These are phyloP conservation scores for Scotopteryx bipunctaria DNA, from an alignment of 2,888 invertebrate species.

Conservation along the genomic window DNA sequence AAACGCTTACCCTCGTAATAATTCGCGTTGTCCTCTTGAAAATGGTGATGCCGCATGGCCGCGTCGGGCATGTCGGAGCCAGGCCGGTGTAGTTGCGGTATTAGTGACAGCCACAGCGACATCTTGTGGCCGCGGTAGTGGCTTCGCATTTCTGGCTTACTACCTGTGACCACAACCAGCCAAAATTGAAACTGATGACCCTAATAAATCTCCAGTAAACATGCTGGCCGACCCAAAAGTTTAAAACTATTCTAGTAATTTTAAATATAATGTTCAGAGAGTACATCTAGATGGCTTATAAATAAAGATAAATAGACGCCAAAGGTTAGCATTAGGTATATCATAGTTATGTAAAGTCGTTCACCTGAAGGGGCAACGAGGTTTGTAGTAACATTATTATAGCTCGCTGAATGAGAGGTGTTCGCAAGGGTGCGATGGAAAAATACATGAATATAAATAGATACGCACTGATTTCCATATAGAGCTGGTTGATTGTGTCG, in stretches of 20 bases:
- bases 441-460: slow-evolving; percentile 34
- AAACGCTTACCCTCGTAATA: slow-evolving; percentile 91
- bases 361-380: slow-evolving; percentile 23
- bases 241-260: slow-evolving; percentile 40
- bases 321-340: slow-evolving; percentile 25
- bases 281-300: slow-evolving; percentile 17
- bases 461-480: slow-evolving; percentile 89
- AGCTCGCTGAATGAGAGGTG: slow-evolving; percentile 19
- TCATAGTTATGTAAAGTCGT: slow-evolving; percentile 18
- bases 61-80: slow-evolving; percentile 89
- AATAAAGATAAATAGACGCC: slow-evolving; percentile 23
- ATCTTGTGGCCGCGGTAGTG: slow-evolving; percentile 97
- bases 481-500: slow-evolving; percentile 94
- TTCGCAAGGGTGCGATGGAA: slow-evolving; percentile 24
- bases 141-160: slow-evolving; percentile 90
- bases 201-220: slow-evolving; percentile 42
- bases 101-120: slow-evolving; percentile 95
- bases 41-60: slow-evolving; percentile 94
- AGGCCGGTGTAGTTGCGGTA: slow-evolving; percentile 94
- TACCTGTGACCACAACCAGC: slow-evolving; percentile 71
- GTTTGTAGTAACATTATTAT: slow-evolving; percentile 23
- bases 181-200: slow-evolving; percentile 59
- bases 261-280: slow-evolving; percentile 31
- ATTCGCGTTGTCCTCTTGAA: slow-evolving; percentile 90
- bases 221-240: slow-evolving; percentile 53